Evolutionary conservation across 2,113 vertebrate genomes (phyloP).

Genomic region (Carassius auratus): DNA sequence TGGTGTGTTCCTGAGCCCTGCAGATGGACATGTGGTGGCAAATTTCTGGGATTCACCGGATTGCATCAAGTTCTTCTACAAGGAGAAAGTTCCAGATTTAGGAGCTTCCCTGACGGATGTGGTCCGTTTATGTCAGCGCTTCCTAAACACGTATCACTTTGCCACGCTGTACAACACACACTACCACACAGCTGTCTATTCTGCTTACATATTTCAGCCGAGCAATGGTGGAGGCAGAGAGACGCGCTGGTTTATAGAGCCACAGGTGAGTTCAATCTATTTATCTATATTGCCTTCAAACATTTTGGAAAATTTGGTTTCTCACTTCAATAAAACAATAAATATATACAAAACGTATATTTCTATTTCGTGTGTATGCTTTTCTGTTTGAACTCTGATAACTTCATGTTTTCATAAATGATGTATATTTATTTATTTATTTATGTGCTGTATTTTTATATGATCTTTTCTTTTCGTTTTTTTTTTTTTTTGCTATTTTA

Average conservation of each 20-base stretch:
- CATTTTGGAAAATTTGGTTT: too few relatives aligned
- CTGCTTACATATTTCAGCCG: slow-evolving; percentile 72
- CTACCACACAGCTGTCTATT: slow-evolving; percentile 73
- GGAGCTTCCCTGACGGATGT: slow-evolving; percentile 53
- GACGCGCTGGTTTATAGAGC: too few relatives aligned
- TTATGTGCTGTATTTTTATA: too few relatives aligned
- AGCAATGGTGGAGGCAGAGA: slow-evolving; percentile 67
- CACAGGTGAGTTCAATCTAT: too few relatives aligned
- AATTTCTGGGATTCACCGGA: slow-evolving; percentile 61
- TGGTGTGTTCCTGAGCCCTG: background rate
- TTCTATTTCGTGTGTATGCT: too few relatives aligned
- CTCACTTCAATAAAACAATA: too few relatives aligned
- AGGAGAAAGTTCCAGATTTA: slow-evolving; percentile 67
- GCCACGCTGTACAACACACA: slow-evolving; percentile 75
- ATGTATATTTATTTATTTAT: too few relatives aligned
- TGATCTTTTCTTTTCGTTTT: too few relatives aligned
- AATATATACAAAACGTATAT: too few relatives aligned
- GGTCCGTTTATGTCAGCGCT: slow-evolving; percentile 70
- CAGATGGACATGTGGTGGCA: slow-evolving; percentile 48
- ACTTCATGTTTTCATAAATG: too few relatives aligned
- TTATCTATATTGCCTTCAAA: background rate
- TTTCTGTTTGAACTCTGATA: too few relatives aligned
- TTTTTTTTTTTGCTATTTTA: too few relatives aligned
- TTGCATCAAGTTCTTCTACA: slow-evolving; percentile 68
- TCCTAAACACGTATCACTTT: slow-evolving; percentile 69